Evolutionary conservation across 2,888 invertebrate species (phyloP).

Genomic region (Sminthurides aquaticus): DNA sequence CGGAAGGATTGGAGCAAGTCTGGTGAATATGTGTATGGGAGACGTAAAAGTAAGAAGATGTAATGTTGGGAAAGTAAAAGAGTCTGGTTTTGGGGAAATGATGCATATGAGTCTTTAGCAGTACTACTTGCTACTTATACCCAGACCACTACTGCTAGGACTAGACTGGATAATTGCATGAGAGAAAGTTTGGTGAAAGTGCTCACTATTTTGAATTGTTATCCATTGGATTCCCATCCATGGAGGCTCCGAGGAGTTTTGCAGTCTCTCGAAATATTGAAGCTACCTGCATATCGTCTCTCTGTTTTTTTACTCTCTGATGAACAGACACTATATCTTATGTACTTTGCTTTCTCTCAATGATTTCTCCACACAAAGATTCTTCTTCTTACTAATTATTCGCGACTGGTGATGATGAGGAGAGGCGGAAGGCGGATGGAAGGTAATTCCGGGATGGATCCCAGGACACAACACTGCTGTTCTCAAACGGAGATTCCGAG

Average conservation of each 20-base stretch:
- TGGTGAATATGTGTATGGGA: not conserved
- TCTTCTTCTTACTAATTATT: slow-evolving; percentile 1
- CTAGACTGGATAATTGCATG: not conserved
- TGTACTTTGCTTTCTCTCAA: not conserved
- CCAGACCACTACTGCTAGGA: no score
- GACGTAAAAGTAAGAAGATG: no score
- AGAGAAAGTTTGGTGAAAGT: slow-evolving; percentile 6
- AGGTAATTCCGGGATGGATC: not conserved
- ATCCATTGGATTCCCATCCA: slow-evolving; percentile 46
- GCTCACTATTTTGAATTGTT: slow-evolving; percentile 32
- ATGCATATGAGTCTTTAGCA: not conserved
- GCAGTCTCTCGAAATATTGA: slow-evolving; percentile 61
- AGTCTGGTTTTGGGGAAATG: not conserved
- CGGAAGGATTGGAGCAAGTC: no score
- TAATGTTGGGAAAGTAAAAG: not conserved
- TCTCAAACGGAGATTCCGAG: not conserved
- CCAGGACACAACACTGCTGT: not conserved
- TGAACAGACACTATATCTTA: not conserved
- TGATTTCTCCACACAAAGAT: not conserved
- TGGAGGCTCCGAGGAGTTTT: slow-evolving; percentile 59
- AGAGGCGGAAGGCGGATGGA: not conserved
- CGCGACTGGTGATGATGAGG: not conserved
- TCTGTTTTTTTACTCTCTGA: not conserved
- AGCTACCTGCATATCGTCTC: slow-evolving; percentile 57
- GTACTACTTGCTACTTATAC: not conserved